phyloP scores from a whole-genome alignment of 2,888 invertebrate species.

The Heterodera filipjevi region DNA sequence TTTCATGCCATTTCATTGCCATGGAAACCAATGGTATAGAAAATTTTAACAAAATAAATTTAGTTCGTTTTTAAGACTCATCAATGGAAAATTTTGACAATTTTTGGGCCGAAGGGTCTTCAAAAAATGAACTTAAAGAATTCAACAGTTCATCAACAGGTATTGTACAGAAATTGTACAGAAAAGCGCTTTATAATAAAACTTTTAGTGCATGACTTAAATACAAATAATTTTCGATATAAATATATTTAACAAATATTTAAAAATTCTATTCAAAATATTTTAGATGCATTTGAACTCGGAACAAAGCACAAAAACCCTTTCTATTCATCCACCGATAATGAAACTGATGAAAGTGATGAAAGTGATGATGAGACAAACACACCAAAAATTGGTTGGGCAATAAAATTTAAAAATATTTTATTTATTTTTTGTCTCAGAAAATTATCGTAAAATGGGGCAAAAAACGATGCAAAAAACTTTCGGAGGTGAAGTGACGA shows the following conservation, averaged over 20 bases:
- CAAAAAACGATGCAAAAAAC: not conserved
- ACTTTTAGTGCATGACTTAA: too few relatives aligned
- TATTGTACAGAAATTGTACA: not conserved
- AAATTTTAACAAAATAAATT: not conserved
- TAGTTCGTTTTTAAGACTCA: not conserved
- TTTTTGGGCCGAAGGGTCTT: not conserved
- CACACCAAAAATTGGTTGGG: not conserved
- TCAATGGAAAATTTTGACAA: conserved; percentile 2
- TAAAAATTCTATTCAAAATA: not conserved
- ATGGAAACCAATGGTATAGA: not conserved
- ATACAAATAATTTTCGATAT: too few relatives aligned
- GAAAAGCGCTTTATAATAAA: too few relatives aligned
- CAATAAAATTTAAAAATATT: not conserved
- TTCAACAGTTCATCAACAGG: not conserved
- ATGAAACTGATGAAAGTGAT: not conserved
- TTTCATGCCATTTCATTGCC: not conserved
- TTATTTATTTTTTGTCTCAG: not conserved
- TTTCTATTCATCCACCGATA: not conserved
- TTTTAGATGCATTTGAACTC: not conserved
- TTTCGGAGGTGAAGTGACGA: not conserved
- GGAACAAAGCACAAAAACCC: not conserved
- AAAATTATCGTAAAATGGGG: not conserved
- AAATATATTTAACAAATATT: not conserved
- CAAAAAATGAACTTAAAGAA: not conserved
- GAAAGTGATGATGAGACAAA: not conserved